A percentile compares a stretch with the other conserved stretches of the same genome.
Conservation (phyloP, 2,113 vertebrate genomes). For the Zapornia atra region DNA sequence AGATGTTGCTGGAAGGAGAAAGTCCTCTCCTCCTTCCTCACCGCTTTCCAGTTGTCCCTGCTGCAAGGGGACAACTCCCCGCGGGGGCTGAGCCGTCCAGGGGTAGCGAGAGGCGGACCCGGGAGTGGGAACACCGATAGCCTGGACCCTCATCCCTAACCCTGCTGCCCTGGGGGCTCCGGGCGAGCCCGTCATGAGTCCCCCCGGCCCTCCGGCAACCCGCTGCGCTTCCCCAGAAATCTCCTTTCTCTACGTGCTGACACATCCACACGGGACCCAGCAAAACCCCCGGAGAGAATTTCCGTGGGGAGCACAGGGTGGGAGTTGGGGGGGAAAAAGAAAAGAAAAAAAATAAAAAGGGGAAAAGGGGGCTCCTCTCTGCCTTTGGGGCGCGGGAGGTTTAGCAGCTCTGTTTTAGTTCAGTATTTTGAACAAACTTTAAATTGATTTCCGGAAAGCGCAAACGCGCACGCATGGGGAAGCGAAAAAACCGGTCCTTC, state of each 20-base stretch:
- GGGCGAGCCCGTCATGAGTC: background rate
- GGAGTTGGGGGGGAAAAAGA: background rate
- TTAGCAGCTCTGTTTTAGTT: slow-evolving; percentile 25
- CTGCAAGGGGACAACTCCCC: background rate
- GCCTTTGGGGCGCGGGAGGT: slow-evolving; percentile 4
- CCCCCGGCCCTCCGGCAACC: background rate
- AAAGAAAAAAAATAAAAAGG: no score
- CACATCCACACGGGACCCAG: background rate
- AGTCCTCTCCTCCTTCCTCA: background rate
- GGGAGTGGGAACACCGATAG: rapidly evolving
- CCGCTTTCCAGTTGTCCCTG: background rate
- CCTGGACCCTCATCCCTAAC: background rate
- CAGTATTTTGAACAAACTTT: slow-evolving; percentile 36
- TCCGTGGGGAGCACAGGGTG: background rate
- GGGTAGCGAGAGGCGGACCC: background rate
- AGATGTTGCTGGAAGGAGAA: rapidly evolving
- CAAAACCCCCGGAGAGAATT: background rate
- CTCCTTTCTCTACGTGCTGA: background rate
- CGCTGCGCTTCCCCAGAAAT: background rate
- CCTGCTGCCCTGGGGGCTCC: background rate
- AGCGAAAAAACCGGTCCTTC: slow-evolving; percentile 59
- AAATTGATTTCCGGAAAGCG: slow-evolving; percentile 55
- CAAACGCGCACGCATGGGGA: slow-evolving; percentile 23
- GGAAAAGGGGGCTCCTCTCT: background rate
- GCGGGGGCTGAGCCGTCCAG: background rate